phyloP scores from a whole-genome alignment of 1,140 invertebrate species.

The Penaeus japonicus region DNA sequence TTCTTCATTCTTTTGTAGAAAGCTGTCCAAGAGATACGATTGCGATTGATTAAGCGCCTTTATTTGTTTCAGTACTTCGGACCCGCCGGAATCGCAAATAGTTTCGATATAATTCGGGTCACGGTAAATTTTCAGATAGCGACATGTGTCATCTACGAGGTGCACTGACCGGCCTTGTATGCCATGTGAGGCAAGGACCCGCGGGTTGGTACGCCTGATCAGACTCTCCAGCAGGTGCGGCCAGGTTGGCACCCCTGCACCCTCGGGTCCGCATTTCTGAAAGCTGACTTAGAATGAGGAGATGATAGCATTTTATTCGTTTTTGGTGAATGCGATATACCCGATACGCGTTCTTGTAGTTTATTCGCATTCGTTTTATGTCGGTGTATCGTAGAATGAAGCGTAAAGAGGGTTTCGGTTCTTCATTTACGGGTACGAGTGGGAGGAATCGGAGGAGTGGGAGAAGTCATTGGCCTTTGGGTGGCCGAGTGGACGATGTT shows the following conservation, averaged over 20 bases:
- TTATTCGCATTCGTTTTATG: no score
- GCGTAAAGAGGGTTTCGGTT: no score
- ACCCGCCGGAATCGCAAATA: no score
- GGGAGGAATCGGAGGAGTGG: not conserved
- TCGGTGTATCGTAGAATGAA: no score
- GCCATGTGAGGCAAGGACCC: conserved; percentile 40
- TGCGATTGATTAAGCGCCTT: no score
- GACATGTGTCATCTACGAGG: not conserved
- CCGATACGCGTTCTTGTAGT: no score
- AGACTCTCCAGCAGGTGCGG: not conserved
- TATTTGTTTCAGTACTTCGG: no score
- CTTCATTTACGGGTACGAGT: not conserved
- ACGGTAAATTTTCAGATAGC: not conserved
- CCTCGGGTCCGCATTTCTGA: not conserved
- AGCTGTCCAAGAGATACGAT: not conserved
- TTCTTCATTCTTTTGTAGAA: not conserved
- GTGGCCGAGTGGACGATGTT: not conserved
- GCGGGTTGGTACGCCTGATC: conserved; percentile 27
- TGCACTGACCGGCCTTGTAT: conserved; percentile 43
- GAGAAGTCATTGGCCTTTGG: not conserved
- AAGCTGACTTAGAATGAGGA: not conserved
- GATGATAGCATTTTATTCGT: not conserved
- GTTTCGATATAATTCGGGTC: not conserved
- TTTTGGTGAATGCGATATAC: no score
- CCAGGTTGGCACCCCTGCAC: conserved; percentile 8